Evolutionary conservation across 2,797 vertebrate genomes (phyloP).

Genomic region (Xiphophorus birchmanni): DNA sequence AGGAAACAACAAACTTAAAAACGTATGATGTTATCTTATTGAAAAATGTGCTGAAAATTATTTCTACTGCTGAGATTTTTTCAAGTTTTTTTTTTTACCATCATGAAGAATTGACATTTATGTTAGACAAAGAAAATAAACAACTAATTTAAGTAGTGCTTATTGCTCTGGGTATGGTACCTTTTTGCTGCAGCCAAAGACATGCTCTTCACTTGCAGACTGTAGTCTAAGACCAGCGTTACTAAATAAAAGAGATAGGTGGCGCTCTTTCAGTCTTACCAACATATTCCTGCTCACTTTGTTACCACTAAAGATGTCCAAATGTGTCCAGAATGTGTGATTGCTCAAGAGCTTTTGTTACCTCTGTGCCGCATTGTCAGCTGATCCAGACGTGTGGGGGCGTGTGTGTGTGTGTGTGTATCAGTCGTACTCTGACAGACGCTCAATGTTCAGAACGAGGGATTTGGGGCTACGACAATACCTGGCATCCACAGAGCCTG

Average conservation of each 20-base stretch:
- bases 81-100: too few species aligned
- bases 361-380: conserved; percentile 17
- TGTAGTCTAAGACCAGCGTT: background rate
- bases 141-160: background rate
- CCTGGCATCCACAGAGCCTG: conserved; percentile 28
- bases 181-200: background rate
- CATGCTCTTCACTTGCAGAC: background rate
- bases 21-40: background rate
- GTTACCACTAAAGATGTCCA: background rate
- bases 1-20: background rate
- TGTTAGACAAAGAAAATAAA: background rate
- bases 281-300: background rate
- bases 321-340: background rate
- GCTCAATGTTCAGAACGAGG: conserved; percentile 20
- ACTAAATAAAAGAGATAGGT: background rate
- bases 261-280: background rate
- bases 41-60: background rate
- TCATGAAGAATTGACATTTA: background rate
- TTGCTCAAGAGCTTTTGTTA: background rate
- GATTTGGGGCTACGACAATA: conserved; percentile 5
- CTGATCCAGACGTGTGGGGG: conserved; percentile 29
- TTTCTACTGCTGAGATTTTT: background rate
- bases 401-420: background rate
- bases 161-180: background rate
- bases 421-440: conserved; percentile 17